Conservation (phyloP, 1,140 invertebrate species). For the Pogonus chalceus region DNA sequence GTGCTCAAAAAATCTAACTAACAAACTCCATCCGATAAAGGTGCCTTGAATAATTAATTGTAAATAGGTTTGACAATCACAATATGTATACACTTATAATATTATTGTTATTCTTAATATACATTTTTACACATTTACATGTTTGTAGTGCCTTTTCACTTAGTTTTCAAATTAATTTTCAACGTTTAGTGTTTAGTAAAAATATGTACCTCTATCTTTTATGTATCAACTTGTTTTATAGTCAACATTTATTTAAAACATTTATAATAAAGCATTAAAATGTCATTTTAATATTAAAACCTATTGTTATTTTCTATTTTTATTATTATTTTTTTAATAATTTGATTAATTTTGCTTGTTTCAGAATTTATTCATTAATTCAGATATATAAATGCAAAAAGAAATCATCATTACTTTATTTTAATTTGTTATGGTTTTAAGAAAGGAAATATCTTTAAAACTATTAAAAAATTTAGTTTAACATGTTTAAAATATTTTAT, state of each 20-base stretch:
- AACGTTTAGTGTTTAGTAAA: not conserved
- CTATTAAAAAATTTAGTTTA: no score
- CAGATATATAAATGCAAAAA: no score
- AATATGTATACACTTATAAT: not conserved
- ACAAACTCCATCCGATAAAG: not conserved
- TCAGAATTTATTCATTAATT: no score
- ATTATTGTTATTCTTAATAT: conserved; percentile 2
- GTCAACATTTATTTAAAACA: not conserved
- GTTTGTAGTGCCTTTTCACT: conserved; percentile 2
- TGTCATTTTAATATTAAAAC: not conserved
- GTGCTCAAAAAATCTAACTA: conserved; percentile 4
- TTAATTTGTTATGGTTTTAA: no score
- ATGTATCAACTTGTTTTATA: conserved; percentile 2
- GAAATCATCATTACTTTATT: no score
- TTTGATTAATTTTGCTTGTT: no score
- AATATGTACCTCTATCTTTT: not conserved
- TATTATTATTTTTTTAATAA: no score
- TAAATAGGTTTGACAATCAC: not conserved
- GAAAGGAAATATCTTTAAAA: no score
- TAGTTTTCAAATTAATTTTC: not conserved
- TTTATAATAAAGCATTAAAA: conserved; percentile 1
- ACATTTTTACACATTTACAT: conserved; percentile 5
- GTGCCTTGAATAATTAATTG: conserved; percentile 4
- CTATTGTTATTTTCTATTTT: no score
- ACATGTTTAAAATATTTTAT: no score